A percentile compares a stretch with the other conserved stretches of the same genome.
phyloP scores from a whole-genome alignment of 2,113 vertebrate species.

The Ceyx melanurus region DNA sequence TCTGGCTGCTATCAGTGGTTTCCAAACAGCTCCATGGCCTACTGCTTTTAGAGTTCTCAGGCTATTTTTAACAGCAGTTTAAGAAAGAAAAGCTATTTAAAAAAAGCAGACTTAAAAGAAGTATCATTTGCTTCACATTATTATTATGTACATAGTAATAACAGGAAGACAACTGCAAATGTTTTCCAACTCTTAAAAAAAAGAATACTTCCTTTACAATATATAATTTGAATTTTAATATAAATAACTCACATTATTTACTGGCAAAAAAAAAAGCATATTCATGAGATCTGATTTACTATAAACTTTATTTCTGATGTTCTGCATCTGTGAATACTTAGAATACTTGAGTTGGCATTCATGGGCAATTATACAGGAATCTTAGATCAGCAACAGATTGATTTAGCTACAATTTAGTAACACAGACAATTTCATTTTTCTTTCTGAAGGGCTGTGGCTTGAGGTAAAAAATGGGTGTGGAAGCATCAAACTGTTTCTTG shows the following conservation, averaged over 20 bases:
- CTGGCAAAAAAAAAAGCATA: constrained; percentile 73
- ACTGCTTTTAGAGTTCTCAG: constrained; percentile 19
- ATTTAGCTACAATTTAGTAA: constrained; percentile 10
- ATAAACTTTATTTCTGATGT: constrained; percentile 71
- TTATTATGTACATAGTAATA: constrained; percentile 66
- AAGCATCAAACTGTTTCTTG: background rate
- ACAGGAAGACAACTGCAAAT: constrained; percentile 70
- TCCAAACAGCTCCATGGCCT: background rate
- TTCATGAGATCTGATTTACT: constrained; percentile 74
- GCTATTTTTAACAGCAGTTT: constrained; percentile 67
- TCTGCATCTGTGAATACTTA: constrained; percentile 65
- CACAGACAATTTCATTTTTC: background rate
- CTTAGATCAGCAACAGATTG: constrained; percentile 31
- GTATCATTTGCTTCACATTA: constrained; percentile 51
- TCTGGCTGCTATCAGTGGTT: background rate
- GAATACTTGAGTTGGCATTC: constrained; percentile 56
- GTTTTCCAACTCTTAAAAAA: constrained; percentile 69
- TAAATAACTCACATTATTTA: constrained; percentile 70
- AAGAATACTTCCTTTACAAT: constrained; percentile 56
- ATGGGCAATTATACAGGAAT: constrained; percentile 56
- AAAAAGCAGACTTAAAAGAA: constrained; percentile 37
- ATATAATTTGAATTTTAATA: constrained; percentile 75
- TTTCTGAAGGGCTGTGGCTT: background rate
- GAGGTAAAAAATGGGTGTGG: background rate
- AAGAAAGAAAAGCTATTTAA: constrained; percentile 63